Evolutionary conservation across 2,113 vertebrate species (phyloP), one percentile per base, ranked within the genome.

Genomic region (Phylloscopus trochilus): DNA sequence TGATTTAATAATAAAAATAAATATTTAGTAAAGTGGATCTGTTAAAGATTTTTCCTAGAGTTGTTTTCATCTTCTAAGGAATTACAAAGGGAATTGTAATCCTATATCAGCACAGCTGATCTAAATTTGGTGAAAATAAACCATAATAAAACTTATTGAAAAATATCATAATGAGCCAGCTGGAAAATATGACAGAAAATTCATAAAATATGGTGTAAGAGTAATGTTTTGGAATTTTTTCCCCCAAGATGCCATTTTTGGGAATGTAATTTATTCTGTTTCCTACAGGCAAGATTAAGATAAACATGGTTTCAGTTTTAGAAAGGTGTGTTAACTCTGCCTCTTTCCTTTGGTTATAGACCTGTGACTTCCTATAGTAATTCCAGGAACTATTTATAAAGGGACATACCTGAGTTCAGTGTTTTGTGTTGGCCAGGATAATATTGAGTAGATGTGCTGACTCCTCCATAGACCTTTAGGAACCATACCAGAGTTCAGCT

Each of bases 271-370:
- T 53, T 74, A 3, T 7, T 83, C 9, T 51, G 6, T 30, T 89
- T 81, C 31, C 37, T 47, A 10, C 13, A 44, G 2, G 2, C 0
- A 2, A 81, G 6, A 1, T 55, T 66, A 69, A 89, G 6, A 53
- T 4, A 60, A 49, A 49, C 0, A 9, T 5, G 4, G 9, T 18
- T 51, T 72, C 30, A 11, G 2, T 60, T 69, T 69, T 49, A 52
- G 15, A 68, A 68, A 24, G 2, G 1, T 3, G 0, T 22, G 5
- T 20, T 83, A 76, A 26, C 1, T 11, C n/a, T 58, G 8, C 1
- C 12, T 64, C 24, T 63, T 59, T 33, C 9, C 56, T 88, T 72
- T 69, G 9, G 8, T 52, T 27, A 24, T 11, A 41, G 56, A 56
- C 3, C 1, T 30, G 1, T 46, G 18, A 43, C 3, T 16, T 83